Percentiles rank a stretch among this genome's conserved stretches.
These are phyloP conservation scores for Lepidotrigona ventralis DNA, from an alignment of 1,140 invertebrate genomes.

Conservation along the genomic window DNA sequence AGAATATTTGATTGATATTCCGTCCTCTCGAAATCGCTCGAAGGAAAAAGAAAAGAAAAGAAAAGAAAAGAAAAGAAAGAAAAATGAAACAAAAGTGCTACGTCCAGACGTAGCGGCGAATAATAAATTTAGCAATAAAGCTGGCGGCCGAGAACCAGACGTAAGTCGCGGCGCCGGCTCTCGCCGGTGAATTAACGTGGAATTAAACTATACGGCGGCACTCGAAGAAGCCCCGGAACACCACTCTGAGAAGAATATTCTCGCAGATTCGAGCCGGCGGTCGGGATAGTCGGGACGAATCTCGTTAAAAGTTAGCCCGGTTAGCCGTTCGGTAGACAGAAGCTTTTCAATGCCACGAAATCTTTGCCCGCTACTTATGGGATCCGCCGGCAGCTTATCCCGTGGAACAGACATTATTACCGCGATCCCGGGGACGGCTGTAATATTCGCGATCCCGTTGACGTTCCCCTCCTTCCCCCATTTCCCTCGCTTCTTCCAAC, in stretches of 20 bases:
- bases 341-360: conserved; percentile 42
- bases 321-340: conserved; percentile 34
- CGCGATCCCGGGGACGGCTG: conserved; percentile 33
- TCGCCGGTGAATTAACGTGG: conserved; percentile 28
- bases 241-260: conserved; percentile 38
- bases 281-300: conserved; percentile 36
- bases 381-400: conserved; percentile 32
- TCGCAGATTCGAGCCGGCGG: background rate
- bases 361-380: conserved; percentile 41
- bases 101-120: no score
- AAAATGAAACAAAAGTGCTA: background rate
- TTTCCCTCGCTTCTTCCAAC: no score
- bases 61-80: no score
- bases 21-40: no score
- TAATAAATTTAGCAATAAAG: background rate
- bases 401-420: conserved; percentile 49
- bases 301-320: conserved; percentile 60
- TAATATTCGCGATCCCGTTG: conserved; percentile 28
- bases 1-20: no score
- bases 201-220: conserved; percentile 38
- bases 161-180: background rate
- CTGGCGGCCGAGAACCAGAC: no score
- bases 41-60: no score
- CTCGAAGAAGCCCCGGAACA: conserved; percentile 4
- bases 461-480: background rate